phyloP scores from a whole-genome alignment of 2,113 vertebrate genomes.

The Sander vitreus region DNA sequence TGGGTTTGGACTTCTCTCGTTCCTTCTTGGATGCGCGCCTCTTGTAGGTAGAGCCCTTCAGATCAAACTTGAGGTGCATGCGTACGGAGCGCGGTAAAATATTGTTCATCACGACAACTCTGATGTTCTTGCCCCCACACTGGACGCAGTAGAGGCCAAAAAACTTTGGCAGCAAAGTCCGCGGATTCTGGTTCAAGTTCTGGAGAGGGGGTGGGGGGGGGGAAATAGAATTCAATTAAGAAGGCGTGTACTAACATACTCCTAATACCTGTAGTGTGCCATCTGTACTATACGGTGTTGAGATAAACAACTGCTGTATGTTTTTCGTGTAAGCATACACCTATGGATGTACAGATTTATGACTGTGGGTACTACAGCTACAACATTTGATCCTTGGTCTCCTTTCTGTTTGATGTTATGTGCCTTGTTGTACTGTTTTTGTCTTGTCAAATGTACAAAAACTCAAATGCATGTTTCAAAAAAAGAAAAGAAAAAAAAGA shows the following conservation, averaged over 20 bases:
- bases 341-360: too few relatives aligned
- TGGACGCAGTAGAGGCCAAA: slow-evolving; percentile 98
- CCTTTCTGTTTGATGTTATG: too few relatives aligned
- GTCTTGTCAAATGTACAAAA: too few relatives aligned
- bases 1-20: slow-evolving; percentile 94
- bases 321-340: too few relatives aligned
- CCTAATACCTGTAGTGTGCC: too few relatives aligned
- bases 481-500: too few relatives aligned
- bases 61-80: slow-evolving; percentile 98
- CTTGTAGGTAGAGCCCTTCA: slow-evolving; percentile 98
- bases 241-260: not conserved
- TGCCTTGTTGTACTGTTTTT: too few relatives aligned
- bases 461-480: too few relatives aligned
- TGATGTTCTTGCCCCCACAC: slow-evolving; percentile 97
- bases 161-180: slow-evolving; percentile 97
- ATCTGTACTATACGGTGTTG: too few relatives aligned
- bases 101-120: slow-evolving; percentile 98
- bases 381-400: too few relatives aligned
- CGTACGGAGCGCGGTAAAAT: slow-evolving; percentile 93
- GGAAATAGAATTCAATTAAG: not conserved
- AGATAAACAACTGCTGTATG: too few relatives aligned
- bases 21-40: slow-evolving; percentile 96
- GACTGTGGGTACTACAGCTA: too few relatives aligned
- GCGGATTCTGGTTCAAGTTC: slow-evolving; percentile 98
- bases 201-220: slow-evolving; percentile 50